Conservation (phyloP, 2,888 invertebrate genomes). For the Priocnemis perturbator region DNA sequence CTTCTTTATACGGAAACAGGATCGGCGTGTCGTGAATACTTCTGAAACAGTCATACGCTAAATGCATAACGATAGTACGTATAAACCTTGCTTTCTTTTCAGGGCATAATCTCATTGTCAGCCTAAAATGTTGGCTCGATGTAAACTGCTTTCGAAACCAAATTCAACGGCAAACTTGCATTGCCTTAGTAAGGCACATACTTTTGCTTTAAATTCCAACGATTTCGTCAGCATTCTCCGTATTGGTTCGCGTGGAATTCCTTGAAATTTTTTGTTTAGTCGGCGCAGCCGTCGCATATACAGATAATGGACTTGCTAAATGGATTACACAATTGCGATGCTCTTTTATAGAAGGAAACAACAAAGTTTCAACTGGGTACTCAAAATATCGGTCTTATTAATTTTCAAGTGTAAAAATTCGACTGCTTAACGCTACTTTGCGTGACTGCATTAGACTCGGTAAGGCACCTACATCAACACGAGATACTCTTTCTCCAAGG, state of each 20-base stretch:
- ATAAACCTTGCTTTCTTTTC: background rate
- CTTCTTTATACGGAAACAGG: conserved; percentile 33
- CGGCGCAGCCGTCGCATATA: background rate
- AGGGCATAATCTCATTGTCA: background rate
- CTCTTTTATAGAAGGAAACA: background rate
- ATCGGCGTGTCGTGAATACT: conserved; percentile 8
- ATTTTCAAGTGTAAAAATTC: too few species aligned
- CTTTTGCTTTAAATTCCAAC: conserved; percentile 31
- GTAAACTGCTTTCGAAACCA: background rate
- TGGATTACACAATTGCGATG: background rate
- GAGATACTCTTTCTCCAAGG: background rate
- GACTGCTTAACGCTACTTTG: conserved; percentile 43
- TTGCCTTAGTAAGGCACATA: conserved; percentile 15
- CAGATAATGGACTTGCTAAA: too few species aligned
- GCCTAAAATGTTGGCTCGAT: too few species aligned
- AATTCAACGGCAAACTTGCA: background rate
- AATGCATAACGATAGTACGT: background rate
- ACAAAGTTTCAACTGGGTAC: too few species aligned
- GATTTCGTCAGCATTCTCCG: conserved; percentile 26
- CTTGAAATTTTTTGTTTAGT: conserved; percentile 10
- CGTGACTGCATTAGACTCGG: conserved; percentile 11
- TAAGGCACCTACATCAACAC: too few species aligned
- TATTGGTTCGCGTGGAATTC: background rate
- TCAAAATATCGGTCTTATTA: background rate
- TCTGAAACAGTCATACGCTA: background rate